Evolutionary conservation across 2,113 vertebrate species (phyloP), one percentile per base, ranked within the genome.

Genomic region (Colaptes auratus): DNA sequence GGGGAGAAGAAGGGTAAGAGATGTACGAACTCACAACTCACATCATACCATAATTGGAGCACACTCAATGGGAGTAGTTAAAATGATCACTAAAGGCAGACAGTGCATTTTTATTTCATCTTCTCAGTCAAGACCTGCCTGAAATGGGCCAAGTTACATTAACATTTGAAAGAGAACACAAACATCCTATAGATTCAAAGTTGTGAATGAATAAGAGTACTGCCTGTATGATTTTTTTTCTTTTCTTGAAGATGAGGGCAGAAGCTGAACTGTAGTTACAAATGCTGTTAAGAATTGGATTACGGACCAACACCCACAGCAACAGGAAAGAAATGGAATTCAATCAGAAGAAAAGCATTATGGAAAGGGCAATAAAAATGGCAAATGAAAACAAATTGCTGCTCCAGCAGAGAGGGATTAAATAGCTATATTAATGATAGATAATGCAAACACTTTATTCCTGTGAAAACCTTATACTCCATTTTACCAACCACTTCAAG

Each of bases 61-160:
- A 72, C 35, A 87, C 85, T 93, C 93, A 96, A 97, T 90, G 66
- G 66, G 76, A 93, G 82, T 56, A 96, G 82, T 70, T 85, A 89
- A 91, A 97, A 94, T 15, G 30, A 87, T 78, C 92, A 82, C 89
- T 78, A 85, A 90, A 96, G 83, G 33, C 12, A 91, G 82, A 58
- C 85, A 96, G 82, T 61, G 31, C 55, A 65, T 90, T 82, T 70
- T 86, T 82, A 60, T 83, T 91, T 95, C 69, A 73, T 58, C 87
- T 96, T 86, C 72, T 95, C 91, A 94, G 90, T 86, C 89, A 95
- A 93, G 95, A 95, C 39, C 86, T 64, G 36, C 50, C 79, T 78
- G 76, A 94, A 93, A 92, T 0, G 4, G 80, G 58, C 84, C 67
- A 86, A 82, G 59, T 87, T 88, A 31, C 58, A 83, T 48, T 76